Conservation (phyloP, 2,888 invertebrate species). For the Leistus spinibarbis region DNA sequence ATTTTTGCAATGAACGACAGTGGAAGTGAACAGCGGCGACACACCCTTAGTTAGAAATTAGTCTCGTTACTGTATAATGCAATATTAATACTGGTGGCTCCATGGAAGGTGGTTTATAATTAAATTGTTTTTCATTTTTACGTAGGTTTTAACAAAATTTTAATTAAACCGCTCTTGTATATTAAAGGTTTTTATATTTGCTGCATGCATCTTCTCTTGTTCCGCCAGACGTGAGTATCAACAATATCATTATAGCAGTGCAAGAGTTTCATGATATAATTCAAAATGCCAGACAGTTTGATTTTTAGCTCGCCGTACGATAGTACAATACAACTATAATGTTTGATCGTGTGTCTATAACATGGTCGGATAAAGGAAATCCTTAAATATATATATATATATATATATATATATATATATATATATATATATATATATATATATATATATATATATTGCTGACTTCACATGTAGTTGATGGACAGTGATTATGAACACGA, state of each 20-base stretch:
- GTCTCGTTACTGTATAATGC: slow-evolving; percentile 18
- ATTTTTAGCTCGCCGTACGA: too few relatives aligned
- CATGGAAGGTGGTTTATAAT: neutral
- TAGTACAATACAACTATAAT: too few relatives aligned
- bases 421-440: too few relatives aligned
- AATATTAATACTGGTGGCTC: slow-evolving; percentile 22
- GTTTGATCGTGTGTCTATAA: neutral
- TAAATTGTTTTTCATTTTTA: slow-evolving; percentile 7
- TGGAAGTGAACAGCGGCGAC: neutral
- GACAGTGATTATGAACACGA: neutral
- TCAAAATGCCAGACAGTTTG: too few relatives aligned
- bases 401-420: too few relatives aligned
- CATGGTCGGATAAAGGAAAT: neutral
- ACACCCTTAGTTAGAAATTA: slow-evolving; percentile 26
- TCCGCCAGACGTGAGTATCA: neutral
- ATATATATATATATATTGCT: neutral
- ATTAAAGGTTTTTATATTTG: neutral
- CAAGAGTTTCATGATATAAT: too few relatives aligned
- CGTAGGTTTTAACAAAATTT: slow-evolving; percentile 3
- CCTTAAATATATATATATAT: too few relatives aligned
- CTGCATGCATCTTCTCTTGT: neutral
- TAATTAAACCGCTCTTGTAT: slow-evolving; percentile 7
- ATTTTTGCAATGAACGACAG: neutral
- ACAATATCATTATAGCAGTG: too few relatives aligned
- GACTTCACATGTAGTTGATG: neutral